Evolutionary conservation across 2,797 vertebrate genomes (phyloP).

Genomic region (Cephalopachus bancanus): DNA sequence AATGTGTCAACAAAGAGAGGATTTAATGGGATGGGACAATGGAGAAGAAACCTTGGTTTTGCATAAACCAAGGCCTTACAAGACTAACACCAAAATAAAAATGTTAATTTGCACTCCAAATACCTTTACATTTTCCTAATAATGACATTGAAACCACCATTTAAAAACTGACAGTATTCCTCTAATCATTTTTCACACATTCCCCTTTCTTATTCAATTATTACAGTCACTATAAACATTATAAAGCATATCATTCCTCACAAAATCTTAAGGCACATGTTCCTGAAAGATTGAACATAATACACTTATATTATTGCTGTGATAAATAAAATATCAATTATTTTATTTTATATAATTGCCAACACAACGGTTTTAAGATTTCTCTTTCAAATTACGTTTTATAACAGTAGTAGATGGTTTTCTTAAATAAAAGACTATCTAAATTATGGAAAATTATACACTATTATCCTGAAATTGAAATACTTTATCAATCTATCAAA

Average conservation of each 20-base stretch:
- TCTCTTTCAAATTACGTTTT: slow-evolving; percentile 32
- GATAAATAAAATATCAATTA: not conserved
- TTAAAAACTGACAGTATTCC: not conserved
- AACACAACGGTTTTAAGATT: not conserved
- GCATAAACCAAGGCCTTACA: not conserved
- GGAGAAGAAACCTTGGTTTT: not conserved
- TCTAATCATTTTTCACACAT: slow-evolving; percentile 56
- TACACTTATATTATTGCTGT: not conserved
- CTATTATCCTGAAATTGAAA: not conserved
- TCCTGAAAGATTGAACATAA: not conserved
- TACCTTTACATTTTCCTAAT: not conserved
- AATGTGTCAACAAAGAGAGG: not conserved
- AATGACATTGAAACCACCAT: not conserved
- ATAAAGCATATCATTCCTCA: slow-evolving; percentile 52
- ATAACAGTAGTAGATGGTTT: not conserved
- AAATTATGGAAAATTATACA: slow-evolving; percentile 33
- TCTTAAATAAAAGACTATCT: not conserved
- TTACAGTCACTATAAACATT: slow-evolving; percentile 53
- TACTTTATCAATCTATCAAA: slow-evolving; percentile 15
- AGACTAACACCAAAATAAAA: not conserved
- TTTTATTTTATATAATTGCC: slow-evolving; percentile 9
- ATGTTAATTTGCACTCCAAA: not conserved
- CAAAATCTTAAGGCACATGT: slow-evolving; percentile 63
- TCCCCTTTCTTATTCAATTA: slow-evolving; percentile 57
- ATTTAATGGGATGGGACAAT: not conserved